A percentile compares a stretch with the other conserved stretches of the same genome.
Evolutionary conservation across 2,113 vertebrate genomes (phyloP).

Genomic region (Brachyhypopomus occidentalis): DNA sequence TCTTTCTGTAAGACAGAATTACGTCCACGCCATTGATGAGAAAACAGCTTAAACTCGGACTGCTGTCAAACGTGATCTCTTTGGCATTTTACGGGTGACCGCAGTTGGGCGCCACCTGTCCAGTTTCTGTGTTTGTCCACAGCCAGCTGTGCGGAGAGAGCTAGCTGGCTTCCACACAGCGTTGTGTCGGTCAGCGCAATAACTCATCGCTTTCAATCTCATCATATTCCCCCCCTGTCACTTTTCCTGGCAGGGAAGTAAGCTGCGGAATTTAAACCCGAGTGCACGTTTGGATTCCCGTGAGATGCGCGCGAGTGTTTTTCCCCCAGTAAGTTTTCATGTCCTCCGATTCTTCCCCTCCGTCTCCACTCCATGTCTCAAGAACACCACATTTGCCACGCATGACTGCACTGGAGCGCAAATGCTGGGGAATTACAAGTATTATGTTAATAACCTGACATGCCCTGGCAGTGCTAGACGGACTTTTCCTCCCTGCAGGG

Average conservation of each 20-base stretch:
- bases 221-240: conserved; percentile 26
- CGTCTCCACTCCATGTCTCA: conserved; percentile 7
- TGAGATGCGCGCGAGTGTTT: neutral
- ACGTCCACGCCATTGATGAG: neutral
- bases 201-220: conserved; percentile 37
- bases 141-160: conserved; percentile 44
- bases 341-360: neutral
- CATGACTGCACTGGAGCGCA: conserved; percentile 9
- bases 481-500: conserved; percentile 18
- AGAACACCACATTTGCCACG: neutral
- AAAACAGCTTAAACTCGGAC: conserved; percentile 8
- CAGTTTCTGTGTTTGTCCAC: conserved; percentile 36
- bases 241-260: neutral
- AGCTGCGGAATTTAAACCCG: neutral
- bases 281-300: neutral
- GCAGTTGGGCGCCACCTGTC: conserved; percentile 55
- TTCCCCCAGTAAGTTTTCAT: neutral
- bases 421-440: conserved; percentile 38
- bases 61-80: conserved; percentile 7
- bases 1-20: neutral
- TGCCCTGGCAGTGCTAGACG: conserved; percentile 33
- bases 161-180: conserved; percentile 35
- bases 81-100: conserved; percentile 39
- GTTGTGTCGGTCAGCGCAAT: conserved; percentile 41
- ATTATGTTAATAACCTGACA: conserved; percentile 46